A percentile compares a stretch with the other conserved stretches of the same genome.
Conservation (phyloP, 2,797 vertebrate genomes). For the Nothura maculosa region DNA sequence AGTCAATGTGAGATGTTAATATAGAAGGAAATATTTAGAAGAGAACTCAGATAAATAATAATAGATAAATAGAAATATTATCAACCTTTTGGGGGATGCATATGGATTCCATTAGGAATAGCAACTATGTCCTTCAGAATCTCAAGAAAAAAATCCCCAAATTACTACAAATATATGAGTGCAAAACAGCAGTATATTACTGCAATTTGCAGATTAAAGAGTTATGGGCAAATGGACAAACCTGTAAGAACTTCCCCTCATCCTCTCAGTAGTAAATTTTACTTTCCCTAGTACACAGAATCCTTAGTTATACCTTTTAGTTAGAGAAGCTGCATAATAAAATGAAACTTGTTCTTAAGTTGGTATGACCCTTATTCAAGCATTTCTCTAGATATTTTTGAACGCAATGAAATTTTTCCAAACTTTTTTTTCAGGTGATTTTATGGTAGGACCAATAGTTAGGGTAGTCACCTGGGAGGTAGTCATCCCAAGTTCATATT, state of each 20-base stretch:
- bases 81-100: background rate
- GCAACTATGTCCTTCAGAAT: background rate
- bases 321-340: background rate
- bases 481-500: background rate
- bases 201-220: background rate
- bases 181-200: background rate
- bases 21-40: background rate
- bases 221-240: background rate
- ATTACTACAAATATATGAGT: background rate
- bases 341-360: background rate
- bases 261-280: background rate
- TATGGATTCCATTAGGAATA: background rate
- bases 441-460: background rate
- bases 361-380: background rate
- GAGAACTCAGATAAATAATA: background rate
- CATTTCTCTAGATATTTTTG: background rate
- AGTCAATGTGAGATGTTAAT: background rate
- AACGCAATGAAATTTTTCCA: background rate
- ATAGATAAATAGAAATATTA: background rate
- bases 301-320: background rate
- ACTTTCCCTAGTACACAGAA: background rate
- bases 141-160: background rate
- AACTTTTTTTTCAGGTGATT: background rate
- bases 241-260: background rate
- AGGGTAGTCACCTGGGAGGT: background rate